A percentile compares a stretch with the other conserved stretches of the same genome.
Evolutionary conservation across 1,140 invertebrate species (phyloP).

Genomic region (Saccostrea echinata): DNA sequence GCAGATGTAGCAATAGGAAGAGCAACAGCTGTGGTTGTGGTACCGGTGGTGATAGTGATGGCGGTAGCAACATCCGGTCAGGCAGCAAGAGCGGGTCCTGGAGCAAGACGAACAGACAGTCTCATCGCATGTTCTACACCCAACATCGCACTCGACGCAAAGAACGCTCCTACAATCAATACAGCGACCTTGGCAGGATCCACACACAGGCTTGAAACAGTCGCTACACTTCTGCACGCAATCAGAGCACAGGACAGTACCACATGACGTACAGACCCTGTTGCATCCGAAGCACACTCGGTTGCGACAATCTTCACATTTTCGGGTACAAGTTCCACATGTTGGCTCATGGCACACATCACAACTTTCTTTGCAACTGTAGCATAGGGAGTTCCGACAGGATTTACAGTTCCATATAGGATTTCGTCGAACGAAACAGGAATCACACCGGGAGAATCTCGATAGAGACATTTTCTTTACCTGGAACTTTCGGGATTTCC

Average conservation of each 20-base stretch:
- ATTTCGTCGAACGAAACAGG: constrained; percentile 5
- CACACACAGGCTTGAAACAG: constrained; percentile 9
- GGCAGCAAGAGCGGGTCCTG: not conserved
- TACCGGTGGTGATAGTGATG: not conserved
- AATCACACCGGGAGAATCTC: constrained; percentile 26
- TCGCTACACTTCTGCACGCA: constrained; percentile 5
- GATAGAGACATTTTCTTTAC: constrained; percentile 24
- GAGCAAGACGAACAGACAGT: constrained; percentile 10
- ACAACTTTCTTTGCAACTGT: constrained; percentile 7
- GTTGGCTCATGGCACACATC: not conserved
- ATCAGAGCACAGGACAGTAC: not conserved
- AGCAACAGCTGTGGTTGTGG: not conserved
- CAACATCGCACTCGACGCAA: constrained; percentile 6
- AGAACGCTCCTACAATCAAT: not conserved
- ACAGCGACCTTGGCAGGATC: constrained; percentile 7
- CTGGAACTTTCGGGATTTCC: constrained; percentile 20
- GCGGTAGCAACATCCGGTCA: not conserved
- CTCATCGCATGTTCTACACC: not conserved
- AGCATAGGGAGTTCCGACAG: not conserved
- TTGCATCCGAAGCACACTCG: constrained; percentile 3
- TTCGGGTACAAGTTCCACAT: not conserved
- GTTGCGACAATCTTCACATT: constrained; percentile 13
- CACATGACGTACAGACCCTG: constrained; percentile 18
- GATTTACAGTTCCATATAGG: constrained; percentile 14
- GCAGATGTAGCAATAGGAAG: constrained; percentile 31